A percentile compares a stretch with the other conserved stretches of the same genome.
Conservation (phyloP, 1,140 invertebrate species). For the Parapsyche elsis region DNA sequence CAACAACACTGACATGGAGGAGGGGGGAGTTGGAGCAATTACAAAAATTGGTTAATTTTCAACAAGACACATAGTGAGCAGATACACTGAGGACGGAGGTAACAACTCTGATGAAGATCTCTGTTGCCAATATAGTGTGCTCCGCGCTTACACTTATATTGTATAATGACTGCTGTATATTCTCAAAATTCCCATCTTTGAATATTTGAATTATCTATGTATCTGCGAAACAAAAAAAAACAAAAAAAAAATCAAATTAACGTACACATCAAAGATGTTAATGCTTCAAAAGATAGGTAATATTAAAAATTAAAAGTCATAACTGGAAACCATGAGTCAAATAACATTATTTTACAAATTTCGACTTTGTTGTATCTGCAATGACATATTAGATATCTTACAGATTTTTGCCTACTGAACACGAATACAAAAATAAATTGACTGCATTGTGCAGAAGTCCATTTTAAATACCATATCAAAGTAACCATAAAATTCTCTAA, state of each 20-base stretch:
- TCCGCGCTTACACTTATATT: background rate
- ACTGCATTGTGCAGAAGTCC: no score
- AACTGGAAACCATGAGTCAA: no score
- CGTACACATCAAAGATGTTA: no score
- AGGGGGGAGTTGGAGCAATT: background rate
- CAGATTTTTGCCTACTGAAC: no score
- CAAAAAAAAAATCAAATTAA: background rate
- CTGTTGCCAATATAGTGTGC: background rate
- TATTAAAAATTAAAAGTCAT: background rate
- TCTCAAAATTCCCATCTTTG: background rate
- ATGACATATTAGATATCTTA: no score
- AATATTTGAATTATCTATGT: conserved; percentile 9
- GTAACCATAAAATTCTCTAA: no score
- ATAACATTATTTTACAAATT: no score
- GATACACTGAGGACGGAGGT: conserved; percentile 36
- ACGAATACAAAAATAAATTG: no score
- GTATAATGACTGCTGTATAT: background rate
- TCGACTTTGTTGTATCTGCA: no score
- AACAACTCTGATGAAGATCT: conserved; percentile 21
- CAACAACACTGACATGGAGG: background rate
- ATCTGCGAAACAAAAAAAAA: conserved; percentile 6
- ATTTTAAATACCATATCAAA: no score
- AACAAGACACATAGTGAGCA: conserved; percentile 30
- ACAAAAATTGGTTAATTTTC: background rate
- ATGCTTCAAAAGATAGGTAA: no score